phyloP scores from a whole-genome alignment of 2,113 vertebrate species.

The Cygnus buccinator region DNA sequence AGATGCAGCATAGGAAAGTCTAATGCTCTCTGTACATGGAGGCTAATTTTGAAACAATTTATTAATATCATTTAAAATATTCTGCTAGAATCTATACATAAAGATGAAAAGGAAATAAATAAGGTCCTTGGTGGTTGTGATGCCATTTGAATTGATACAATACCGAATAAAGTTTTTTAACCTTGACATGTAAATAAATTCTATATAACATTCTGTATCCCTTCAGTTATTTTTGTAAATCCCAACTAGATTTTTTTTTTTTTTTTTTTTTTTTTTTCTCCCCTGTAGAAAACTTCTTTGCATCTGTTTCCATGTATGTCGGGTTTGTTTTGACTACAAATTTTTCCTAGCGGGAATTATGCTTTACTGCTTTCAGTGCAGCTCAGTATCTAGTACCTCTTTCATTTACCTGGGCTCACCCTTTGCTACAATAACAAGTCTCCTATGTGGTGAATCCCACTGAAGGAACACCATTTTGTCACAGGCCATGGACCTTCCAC shows the following conservation, averaged over 20 bases:
- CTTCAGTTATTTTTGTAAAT: neutral
- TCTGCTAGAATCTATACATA: neutral
- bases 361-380: neutral
- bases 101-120: neutral
- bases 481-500: neutral
- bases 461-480: neutral
- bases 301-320: neutral
- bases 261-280: too few relatives aligned
- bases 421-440: neutral
- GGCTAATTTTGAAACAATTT: conserved; percentile 14
- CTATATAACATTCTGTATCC: neutral
- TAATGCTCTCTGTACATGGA: neutral
- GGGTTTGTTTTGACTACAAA: neutral
- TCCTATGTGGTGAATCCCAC: neutral
- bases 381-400: neutral
- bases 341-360: neutral
- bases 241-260: neutral
- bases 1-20: neutral
- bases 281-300: neutral
- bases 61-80: neutral
- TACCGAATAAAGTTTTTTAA: neutral
- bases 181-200: neutral
- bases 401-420: neutral
- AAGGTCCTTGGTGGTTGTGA: neutral
- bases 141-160: neutral